Evolutionary conservation across 2,113 vertebrate genomes (phyloP), one percentile per base, ranked within the genome.

Genomic region (Scortum barcoo): DNA sequence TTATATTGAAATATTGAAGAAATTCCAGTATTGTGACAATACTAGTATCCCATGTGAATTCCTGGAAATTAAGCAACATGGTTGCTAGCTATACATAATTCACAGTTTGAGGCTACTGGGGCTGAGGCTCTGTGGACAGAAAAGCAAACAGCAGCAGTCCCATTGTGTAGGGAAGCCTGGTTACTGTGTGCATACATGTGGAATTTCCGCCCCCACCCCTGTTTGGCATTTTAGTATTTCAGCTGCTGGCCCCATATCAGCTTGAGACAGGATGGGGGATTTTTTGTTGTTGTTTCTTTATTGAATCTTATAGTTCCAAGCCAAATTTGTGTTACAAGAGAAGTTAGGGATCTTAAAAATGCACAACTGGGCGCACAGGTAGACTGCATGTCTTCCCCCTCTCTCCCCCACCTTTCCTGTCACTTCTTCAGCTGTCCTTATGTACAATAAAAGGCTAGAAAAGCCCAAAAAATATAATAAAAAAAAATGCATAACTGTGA

Each of bases 141-240:
- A 53, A 46, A 81, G 89, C 93, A 94, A 92, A 95, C 92, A 24
- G 83, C 88, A 91, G 92, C 51, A 48, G 14, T 91, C 76, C 77
- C 76, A 79, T 95, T 95, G 92, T 95, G 54, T 42, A 13, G 7
- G 33, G 72, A 72, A 75, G 89, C 68, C 73, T 46, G 53, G 87
- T 65, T 67, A 82, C 89, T 87, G 88, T 89, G 91, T 7, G 16
- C 74, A 85, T 77, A 67, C 78, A 7, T 90, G 86, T 84, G 92
- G 94, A 94, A 95, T 95, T 80, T 93, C 88, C 85, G 65, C 72
- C 84, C 80, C 86, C 78, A 53, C 85, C 90, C 91, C 77, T 44
- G 7, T 76, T 56, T 85, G 89, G 60, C 70, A 90, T 90, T 88
- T 81, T 48, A 53, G 78, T 86, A 44, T 89, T 86, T 93, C 89